phyloP scores from a whole-genome alignment of 2,113 vertebrate genomes.

The Apodemus sylvaticus region DNA sequence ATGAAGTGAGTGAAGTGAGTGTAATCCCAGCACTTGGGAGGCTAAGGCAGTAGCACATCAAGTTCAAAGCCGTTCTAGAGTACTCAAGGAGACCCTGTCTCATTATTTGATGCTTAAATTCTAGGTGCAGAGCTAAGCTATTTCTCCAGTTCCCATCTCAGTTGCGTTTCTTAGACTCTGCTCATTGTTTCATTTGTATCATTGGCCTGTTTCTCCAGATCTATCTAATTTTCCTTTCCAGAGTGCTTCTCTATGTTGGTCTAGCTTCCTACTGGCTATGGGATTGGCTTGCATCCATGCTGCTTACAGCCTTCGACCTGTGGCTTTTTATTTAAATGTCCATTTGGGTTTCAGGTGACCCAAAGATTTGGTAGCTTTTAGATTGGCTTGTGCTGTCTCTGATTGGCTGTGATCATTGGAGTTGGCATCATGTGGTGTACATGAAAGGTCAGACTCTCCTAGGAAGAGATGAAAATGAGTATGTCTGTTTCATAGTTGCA shows the following conservation, averaged over 20 bases:
- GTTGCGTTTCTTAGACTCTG: neutral
- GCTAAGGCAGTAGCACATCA: neutral
- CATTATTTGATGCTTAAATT: neutral
- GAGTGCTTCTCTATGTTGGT: neutral
- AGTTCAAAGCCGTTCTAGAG: neutral
- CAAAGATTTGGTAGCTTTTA: slow-evolving; percentile 28
- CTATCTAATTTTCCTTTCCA: neutral
- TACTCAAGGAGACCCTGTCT: neutral
- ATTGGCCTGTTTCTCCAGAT: slow-evolving; percentile 18
- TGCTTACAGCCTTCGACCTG: neutral
- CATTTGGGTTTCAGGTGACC: neutral
- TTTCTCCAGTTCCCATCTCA: neutral
- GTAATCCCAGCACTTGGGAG: neutral
- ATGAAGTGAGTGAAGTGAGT: neutral
- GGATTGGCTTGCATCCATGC: neutral
- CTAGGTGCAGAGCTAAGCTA: neutral
- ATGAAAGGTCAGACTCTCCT: neutral
- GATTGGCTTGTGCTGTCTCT: slow-evolving; percentile 16
- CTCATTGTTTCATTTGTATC: neutral
- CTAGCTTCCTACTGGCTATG: neutral
- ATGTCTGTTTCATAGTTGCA: neutral
- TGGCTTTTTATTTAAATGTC: slow-evolving; percentile 30
- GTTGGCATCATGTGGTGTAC: neutral
- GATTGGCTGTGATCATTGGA: neutral
- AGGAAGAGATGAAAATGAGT: neutral